Evolutionary conservation across 1,140 invertebrate species (phyloP).

Genomic region (Bemisia tabaci): DNA sequence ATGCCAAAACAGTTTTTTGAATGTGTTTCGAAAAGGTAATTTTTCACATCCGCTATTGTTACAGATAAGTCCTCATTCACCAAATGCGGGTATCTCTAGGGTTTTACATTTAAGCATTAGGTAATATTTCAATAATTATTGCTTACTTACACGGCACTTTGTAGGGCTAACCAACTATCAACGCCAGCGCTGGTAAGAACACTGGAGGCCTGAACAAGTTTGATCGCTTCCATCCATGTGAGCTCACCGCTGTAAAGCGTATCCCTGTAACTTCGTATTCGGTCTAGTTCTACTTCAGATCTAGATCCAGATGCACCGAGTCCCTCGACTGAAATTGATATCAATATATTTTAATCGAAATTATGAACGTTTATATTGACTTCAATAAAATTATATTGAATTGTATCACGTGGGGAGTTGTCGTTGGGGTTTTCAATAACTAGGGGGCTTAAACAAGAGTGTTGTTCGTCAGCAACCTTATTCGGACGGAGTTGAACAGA

Average conservation of each 20-base stretch:
- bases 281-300: slow-evolving; percentile 39
- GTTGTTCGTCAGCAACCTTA: not conserved
- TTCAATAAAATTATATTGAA: too few relatives aligned
- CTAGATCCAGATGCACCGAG: slow-evolving; percentile 38
- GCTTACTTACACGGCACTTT: slow-evolving; percentile 16
- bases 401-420: too few relatives aligned
- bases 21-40: too few relatives aligned
- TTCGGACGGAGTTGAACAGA: not conserved
- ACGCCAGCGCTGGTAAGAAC: slow-evolving; percentile 18
- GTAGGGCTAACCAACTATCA: slow-evolving; percentile 18
- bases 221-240: slow-evolving; percentile 23
- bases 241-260: slow-evolving; percentile 24
- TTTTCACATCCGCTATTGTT: too few relatives aligned
- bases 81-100: too few relatives aligned
- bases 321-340: slow-evolving; percentile 35
- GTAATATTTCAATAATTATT: too few relatives aligned
- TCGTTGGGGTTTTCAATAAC: too few relatives aligned
- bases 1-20: too few relatives aligned
- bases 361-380: too few relatives aligned
- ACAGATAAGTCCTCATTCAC: too few relatives aligned
- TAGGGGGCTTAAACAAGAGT: too few relatives aligned
- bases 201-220: slow-evolving; percentile 18
- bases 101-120: too few relatives aligned
- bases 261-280: slow-evolving; percentile 37
- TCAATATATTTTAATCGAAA: slow-evolving; percentile 1